These are phyloP conservation scores for Urechis unicinctus DNA, from an alignment of 2,888 invertebrate genomes.

Conservation along the genomic window DNA sequence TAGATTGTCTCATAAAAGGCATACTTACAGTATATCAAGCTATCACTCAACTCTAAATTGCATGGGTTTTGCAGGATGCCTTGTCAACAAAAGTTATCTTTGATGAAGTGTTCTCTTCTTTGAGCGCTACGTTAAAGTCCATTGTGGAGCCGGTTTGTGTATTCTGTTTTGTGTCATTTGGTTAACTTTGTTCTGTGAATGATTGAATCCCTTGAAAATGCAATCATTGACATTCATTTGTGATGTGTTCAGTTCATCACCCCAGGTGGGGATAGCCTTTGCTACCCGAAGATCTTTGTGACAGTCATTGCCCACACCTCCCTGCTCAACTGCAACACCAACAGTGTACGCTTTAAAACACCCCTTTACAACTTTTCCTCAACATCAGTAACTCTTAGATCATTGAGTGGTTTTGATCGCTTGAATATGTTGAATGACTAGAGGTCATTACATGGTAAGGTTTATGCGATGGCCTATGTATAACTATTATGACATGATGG, in stretches of 20 bases:
- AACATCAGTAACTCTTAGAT: too few relatives aligned
- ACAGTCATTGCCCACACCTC: slow-evolving; percentile 73
- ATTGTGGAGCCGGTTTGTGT: slow-evolving; percentile 47
- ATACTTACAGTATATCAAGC: too few relatives aligned
- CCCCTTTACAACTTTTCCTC: too few relatives aligned
- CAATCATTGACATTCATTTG: too few relatives aligned
- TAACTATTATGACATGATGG: too few relatives aligned
- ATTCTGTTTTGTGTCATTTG: background rate
- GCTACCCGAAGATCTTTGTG: slow-evolving; percentile 65
- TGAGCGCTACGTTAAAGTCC: slow-evolving; percentile 43
- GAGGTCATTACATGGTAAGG: too few relatives aligned
- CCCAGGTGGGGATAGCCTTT: slow-evolving; percentile 61
- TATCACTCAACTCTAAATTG: background rate
- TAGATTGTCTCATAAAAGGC: too few relatives aligned
- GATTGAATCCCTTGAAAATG: too few relatives aligned
- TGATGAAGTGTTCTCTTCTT: slow-evolving; percentile 42
- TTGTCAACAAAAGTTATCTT: slow-evolving; percentile 44
- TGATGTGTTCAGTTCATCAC: slow-evolving; percentile 60
- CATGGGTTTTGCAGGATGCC: slow-evolving; percentile 41
- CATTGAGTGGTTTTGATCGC: too few relatives aligned
- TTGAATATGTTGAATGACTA: slow-evolving; percentile 3
- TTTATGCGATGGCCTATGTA: too few relatives aligned
- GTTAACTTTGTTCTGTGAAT: too few relatives aligned
- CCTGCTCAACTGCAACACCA: slow-evolving; percentile 64
- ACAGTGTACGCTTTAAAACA: too few relatives aligned